Base-by-base conservation (phyloP, 1,140 invertebrate genomes). In the Drosophila murphyi region DNA sequence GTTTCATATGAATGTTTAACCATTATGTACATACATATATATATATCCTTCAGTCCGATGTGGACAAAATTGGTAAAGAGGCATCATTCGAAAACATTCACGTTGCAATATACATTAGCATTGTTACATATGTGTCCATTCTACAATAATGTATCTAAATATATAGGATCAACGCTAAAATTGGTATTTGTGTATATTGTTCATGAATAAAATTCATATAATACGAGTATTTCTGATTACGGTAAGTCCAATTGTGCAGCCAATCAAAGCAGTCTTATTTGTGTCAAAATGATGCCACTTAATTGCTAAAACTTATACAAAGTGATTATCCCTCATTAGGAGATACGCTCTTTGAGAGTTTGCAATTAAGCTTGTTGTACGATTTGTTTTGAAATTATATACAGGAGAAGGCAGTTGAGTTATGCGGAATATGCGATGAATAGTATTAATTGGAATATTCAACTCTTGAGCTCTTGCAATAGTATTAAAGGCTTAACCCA, bases 381-480 rank as follows among this genome's bases (percentile, higher is more conserved):
- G 35, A 35, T 20, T 12, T 12, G 57, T 39, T 29, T 52, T 52
- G 31, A n/a, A 31, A 12, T 28, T n/a, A 12, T 47, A 8, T 34
- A 41, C 3, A 34, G 20, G 20, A 20, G 20, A 8, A 12, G 41
- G 29, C n/a, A 20, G 4, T 50, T 37, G 20, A 62, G 35, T 62
- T 39, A n/a, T 12, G 8, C 10, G 63, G 37, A 34, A 43, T 37
- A 34, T 61, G 37, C 48, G 68, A 63, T 39, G 59, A 12, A 7
- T 12, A 47, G 45, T 35, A 56, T 65, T 56, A 65, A 72, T 72
- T 65, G 54, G 54, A 57, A 72, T 67, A 59, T 67, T 8, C 35
- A 67, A 57, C 47, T 67, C 43, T 48, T 31, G n/a, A 20, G 20
- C 20, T 20, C 20, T 20, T 20, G 48, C 6, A 37, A 31, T 67